A percentile compares a stretch with the other conserved stretches of the same genome.
Evolutionary conservation across 2,797 vertebrate species (phyloP).

Genomic region (Cyprinella venusta): DNA sequence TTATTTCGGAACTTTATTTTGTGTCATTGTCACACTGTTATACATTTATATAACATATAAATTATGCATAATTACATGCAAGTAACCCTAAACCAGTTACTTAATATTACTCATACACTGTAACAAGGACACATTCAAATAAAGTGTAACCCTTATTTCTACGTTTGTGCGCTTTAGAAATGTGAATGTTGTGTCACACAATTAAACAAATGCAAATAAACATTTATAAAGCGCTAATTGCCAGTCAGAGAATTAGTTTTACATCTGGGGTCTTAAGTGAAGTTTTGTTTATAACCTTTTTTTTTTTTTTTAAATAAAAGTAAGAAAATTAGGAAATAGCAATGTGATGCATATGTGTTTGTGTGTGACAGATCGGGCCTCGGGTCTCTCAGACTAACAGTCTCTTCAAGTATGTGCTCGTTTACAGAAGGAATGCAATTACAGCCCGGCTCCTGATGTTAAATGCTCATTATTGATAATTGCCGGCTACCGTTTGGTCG

Average conservation of each 20-base stretch:
- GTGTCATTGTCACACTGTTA: too few relatives aligned
- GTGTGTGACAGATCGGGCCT: background rate
- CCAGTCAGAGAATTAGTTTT: background rate
- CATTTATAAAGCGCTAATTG: background rate
- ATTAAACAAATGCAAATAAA: background rate
- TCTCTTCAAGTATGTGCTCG: background rate
- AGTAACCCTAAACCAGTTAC: too few relatives aligned
- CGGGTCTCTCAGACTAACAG: background rate
- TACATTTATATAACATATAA: too few relatives aligned
- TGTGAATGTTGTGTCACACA: background rate
- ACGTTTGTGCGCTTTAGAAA: background rate
- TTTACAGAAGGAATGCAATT: slow-evolving; percentile 6
- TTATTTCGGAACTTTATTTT: too few relatives aligned
- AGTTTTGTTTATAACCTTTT: background rate
- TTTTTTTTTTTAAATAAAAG: background rate
- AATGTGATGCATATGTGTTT: background rate
- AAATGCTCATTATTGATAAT: slow-evolving; percentile 32
- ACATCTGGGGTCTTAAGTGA: background rate
- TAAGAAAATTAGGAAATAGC: background rate
- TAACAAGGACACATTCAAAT: too few relatives aligned
- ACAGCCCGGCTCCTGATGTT: slow-evolving; percentile 8
- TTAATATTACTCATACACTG: too few relatives aligned
- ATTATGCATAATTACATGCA: too few relatives aligned
- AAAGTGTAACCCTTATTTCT: background rate
- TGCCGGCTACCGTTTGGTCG: slow-evolving; percentile 12